A percentile compares a stretch with the other conserved stretches of the same genome.
Conservation (phyloP, 2,888 invertebrate species). For the Drosophila engyochracea region DNA sequence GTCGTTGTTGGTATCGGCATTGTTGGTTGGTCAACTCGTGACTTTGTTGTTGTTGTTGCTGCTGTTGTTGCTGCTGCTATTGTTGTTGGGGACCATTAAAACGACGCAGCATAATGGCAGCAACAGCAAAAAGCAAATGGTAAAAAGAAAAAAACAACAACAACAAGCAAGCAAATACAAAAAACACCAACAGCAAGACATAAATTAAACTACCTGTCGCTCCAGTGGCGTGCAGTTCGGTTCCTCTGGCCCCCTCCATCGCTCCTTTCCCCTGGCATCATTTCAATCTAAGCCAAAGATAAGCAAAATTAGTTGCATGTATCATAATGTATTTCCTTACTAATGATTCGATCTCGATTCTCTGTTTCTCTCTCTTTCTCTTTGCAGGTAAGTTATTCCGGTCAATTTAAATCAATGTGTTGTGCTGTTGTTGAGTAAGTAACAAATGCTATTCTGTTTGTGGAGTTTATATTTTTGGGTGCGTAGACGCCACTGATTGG, state of each 20-base stretch:
- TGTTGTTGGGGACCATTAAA: constrained; percentile 75
- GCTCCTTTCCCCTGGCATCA: background rate
- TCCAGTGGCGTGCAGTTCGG: constrained; percentile 52
- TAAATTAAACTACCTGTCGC: constrained; percentile 84
- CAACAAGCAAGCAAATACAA: constrained; percentile 37
- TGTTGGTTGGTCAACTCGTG: constrained; percentile 66
- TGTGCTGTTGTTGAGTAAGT: constrained; percentile 34
- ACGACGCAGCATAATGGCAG: constrained; percentile 81
- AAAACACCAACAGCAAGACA: constrained; percentile 60
- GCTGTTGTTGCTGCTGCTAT: constrained; percentile 33
- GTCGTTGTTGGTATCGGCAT: constrained; percentile 50
- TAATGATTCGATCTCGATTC: constrained; percentile 49
- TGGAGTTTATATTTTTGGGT: background rate
- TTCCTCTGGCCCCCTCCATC: background rate
- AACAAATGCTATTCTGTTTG: constrained; percentile 5
- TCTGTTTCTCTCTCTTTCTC: constrained; percentile 31
- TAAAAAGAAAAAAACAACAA: constrained; percentile 14
- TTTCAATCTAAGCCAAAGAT: constrained; percentile 42
- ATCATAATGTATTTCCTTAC: constrained; percentile 41
- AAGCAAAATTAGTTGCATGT: constrained; percentile 70
- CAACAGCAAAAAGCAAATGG: constrained; percentile 58
- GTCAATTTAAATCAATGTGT: background rate
- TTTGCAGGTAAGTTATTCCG: constrained; percentile 70
- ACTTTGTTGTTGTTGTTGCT: constrained; percentile 55
- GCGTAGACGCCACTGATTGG: constrained; percentile 27